Percentiles rank a stretch among this genome's conserved stretches.
phyloP scores from a whole-genome alignment of 2,888 invertebrate genomes.

The Cerceris rybyensis region DNA sequence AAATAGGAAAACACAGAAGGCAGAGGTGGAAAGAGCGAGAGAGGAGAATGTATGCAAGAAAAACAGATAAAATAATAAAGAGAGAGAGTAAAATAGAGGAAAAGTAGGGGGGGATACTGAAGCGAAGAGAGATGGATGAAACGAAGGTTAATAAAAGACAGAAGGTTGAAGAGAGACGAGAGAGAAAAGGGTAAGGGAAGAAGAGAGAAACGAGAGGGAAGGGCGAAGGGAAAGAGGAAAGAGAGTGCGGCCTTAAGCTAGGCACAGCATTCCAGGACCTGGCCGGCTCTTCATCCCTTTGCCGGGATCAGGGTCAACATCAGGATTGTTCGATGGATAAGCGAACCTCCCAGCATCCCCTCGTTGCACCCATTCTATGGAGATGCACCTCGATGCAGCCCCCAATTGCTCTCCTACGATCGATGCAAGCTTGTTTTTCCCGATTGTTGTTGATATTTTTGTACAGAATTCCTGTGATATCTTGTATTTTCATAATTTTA shows the following conservation, averaged over 20 bases:
- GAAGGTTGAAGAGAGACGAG: not conserved
- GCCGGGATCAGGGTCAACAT: conserved; percentile 63
- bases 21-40: not conserved
- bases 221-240: conserved; percentile 23
- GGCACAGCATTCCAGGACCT: conserved; percentile 71
- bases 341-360: conserved; percentile 42
- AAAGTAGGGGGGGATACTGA: conserved; percentile 13
- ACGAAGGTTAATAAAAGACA: conserved; percentile 8
- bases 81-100: conserved; percentile 4
- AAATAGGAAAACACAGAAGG: conserved; percentile 3
- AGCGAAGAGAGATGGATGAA: conserved; percentile 22
- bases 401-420: conserved; percentile 52
- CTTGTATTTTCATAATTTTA: not conserved
- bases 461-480: not conserved
- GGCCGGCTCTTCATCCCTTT: conserved; percentile 66
- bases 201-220: not conserved
- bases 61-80: conserved; percentile 14
- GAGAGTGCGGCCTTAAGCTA: conserved; percentile 54
- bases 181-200: conserved; percentile 16
- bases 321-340: conserved; percentile 52
- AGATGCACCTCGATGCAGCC: conserved; percentile 46
- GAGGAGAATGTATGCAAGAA: not conserved
- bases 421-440: not conserved
- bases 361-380: conserved; percentile 28
- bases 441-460: not conserved